These are phyloP conservation scores for Diplogasteroides magnus DNA, from an alignment of 1,140 invertebrate genomes.

Conservation along the genomic window DNA sequence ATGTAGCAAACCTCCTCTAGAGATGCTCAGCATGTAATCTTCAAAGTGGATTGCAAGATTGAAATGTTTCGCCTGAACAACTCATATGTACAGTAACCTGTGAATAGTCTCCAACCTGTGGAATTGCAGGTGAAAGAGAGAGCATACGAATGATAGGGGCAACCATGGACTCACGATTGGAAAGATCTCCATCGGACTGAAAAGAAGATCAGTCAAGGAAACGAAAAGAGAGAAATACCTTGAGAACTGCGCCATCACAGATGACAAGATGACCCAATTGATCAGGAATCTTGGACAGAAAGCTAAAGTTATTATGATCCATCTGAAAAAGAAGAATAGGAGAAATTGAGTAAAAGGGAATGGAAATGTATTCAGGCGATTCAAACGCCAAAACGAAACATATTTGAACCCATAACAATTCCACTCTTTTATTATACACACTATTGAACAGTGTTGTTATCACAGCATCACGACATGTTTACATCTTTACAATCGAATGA, in stretches of 20 bases:
- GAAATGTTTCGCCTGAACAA: background rate
- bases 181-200: constrained; percentile 43
- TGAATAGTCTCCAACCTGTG: background rate
- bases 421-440: too few relatives aligned
- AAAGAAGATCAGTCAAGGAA: constrained; percentile 15
- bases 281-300: constrained; percentile 23
- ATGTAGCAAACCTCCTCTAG: background rate
- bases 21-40: background rate
- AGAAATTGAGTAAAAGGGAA: constrained; percentile 8
- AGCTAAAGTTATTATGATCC: constrained; percentile 14
- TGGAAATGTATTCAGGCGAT: background rate
- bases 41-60: constrained; percentile 1
- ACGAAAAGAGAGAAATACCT: constrained; percentile 33
- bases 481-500: too few relatives aligned
- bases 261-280: constrained; percentile 41
- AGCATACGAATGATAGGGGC: constrained; percentile 28
- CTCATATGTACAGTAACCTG: background rate
- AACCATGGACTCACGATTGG: constrained; percentile 39
- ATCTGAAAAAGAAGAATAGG: constrained; percentile 17
- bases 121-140: constrained; percentile 5
- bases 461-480: too few relatives aligned
- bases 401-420: too few relatives aligned
- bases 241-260: constrained; percentile 39
- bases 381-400: too few relatives aligned
- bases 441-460: too few relatives aligned